These are phyloP conservation scores for Torymus aiolomorphi DNA, from an alignment of 2,888 invertebrate genomes.

Conservation along the genomic window DNA sequence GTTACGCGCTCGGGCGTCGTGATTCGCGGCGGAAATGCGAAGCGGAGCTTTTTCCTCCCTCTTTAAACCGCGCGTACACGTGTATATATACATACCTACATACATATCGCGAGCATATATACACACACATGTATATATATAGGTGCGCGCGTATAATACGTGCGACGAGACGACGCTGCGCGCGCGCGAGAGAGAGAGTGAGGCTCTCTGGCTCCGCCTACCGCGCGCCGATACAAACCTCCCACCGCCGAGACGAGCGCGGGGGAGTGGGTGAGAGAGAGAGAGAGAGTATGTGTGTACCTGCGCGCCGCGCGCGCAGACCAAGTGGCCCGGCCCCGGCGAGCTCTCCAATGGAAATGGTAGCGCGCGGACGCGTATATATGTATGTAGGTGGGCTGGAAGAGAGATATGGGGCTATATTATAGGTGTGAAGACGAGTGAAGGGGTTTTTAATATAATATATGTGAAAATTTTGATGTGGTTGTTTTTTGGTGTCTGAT, in stretches of 20 bases:
- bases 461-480: too few relatives aligned
- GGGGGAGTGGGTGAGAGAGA: too few relatives aligned
- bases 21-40: conserved; percentile 35
- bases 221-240: conserved; percentile 44
- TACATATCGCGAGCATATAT: background rate
- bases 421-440: too few relatives aligned
- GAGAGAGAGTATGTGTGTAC: background rate
- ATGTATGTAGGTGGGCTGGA: too few relatives aligned
- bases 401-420: too few relatives aligned
- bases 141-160: background rate
- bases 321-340: too few relatives aligned
- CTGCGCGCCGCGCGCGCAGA: background rate
- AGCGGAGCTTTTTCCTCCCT: background rate
- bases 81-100: background rate
- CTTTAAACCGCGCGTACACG: background rate
- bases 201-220: conserved; percentile 32
- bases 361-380: too few relatives aligned
- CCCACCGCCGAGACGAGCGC: background rate
- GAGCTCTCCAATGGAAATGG: too few relatives aligned
- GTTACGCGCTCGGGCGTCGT: conserved; percentile 63
- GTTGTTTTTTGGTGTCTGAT: too few relatives aligned
- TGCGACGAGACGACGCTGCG: background rate
- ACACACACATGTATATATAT: background rate
- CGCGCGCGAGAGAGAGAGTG: conserved; percentile 12
- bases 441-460: too few relatives aligned